Percentiles rank a stretch among this genome's conserved stretches.
These are phyloP conservation scores for Stenotaenia linearis DNA, from an alignment of 2,888 invertebrate genomes.

Conservation along the genomic window DNA sequence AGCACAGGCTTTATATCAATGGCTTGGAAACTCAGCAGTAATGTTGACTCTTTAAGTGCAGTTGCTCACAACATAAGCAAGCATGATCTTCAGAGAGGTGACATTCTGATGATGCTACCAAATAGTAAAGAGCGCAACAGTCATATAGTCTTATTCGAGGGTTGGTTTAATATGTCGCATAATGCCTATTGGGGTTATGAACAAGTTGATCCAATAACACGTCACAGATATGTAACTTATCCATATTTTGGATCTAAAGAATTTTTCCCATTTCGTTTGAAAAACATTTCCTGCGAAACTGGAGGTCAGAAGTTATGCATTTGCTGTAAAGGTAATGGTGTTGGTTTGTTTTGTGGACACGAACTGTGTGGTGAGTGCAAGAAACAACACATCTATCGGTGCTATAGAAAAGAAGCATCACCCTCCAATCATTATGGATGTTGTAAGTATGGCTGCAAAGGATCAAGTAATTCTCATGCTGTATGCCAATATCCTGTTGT, in stretches of 20 bases:
- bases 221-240: not conserved
- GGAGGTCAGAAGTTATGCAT: not conserved
- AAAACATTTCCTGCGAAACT: not conserved
- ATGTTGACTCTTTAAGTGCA: not conserved
- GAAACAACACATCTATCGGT: not conserved
- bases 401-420: not conserved
- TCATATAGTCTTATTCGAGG: not conserved
- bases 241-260: not conserved
- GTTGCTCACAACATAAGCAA: not conserved
- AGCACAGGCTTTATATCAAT: not conserved
- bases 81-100: not conserved
- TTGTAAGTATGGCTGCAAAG: not conserved
- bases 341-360: not conserved
- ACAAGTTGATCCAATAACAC: not conserved
- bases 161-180: not conserved
- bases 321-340: not conserved
- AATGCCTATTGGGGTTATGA: not conserved
- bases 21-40: not conserved
- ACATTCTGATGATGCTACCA: not conserved
- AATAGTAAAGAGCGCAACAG: not conserved
- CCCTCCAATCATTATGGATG: not conserved
- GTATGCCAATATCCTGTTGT: too few species aligned
- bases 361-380: not conserved
- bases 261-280: not conserved
- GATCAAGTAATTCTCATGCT: not conserved